phyloP scores from a whole-genome alignment of 2,113 vertebrate species.

The Sinocyclocheilus grahami region DNA sequence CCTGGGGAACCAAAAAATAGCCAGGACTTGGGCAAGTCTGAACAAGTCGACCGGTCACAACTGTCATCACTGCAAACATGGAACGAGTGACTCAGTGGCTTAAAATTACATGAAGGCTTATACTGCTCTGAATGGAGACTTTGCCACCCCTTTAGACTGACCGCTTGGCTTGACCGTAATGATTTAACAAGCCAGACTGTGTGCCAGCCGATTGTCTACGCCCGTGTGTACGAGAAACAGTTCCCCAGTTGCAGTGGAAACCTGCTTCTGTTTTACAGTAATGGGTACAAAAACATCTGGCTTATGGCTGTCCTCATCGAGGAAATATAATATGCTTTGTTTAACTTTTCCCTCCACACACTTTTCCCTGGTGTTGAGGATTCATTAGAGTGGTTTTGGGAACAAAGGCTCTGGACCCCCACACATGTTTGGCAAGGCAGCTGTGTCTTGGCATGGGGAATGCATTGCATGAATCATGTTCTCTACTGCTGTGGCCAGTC shows the following conservation, averaged over 20 bases:
- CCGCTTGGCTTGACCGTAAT: slow-evolving; percentile 51
- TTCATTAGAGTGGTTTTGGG: slow-evolving; percentile 57
- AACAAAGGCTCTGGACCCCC: slow-evolving; percentile 52
- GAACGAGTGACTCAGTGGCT: slow-evolving; percentile 53
- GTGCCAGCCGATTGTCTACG: slow-evolving; percentile 51
- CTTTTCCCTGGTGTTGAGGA: slow-evolving; percentile 49
- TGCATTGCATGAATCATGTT: slow-evolving; percentile 52
- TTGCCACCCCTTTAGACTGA: slow-evolving; percentile 33
- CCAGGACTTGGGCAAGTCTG: slow-evolving; percentile 64
- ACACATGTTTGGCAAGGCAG: slow-evolving; percentile 39
- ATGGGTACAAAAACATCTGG: slow-evolving; percentile 50
- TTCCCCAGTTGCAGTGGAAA: slow-evolving; percentile 54
- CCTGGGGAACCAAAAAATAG: slow-evolving; percentile 60
- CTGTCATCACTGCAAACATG: slow-evolving; percentile 51
- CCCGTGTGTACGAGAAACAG: slow-evolving; percentile 35
- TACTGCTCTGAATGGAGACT: slow-evolving; percentile 41
- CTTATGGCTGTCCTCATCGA: slow-evolving; percentile 53
- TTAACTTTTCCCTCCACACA: slow-evolving; percentile 53
- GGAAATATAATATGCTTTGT: slow-evolving; percentile 60
- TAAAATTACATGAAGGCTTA: slow-evolving; percentile 45
- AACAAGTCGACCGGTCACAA: slow-evolving; percentile 43
- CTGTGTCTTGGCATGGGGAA: slow-evolving; percentile 47
- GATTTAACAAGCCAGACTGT: slow-evolving; percentile 48
- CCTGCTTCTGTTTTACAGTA: slow-evolving; percentile 58
- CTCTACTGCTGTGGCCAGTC: slow-evolving; percentile 55